Evolutionary conservation across 2,797 vertebrate genomes (phyloP), one percentile per base, ranked within the genome.

Genomic region (Serranus cabrilla): DNA sequence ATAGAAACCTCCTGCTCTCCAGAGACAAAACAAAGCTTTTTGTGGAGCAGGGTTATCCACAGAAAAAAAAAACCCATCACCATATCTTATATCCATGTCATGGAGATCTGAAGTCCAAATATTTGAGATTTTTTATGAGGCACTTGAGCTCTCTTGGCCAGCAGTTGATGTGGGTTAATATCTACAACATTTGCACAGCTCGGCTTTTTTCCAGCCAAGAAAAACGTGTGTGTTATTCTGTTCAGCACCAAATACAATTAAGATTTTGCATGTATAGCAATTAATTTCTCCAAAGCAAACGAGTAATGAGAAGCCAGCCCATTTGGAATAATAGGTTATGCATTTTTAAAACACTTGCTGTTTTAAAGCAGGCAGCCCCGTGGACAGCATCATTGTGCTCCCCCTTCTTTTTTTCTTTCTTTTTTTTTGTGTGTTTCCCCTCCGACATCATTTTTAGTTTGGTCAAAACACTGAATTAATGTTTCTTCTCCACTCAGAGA

Each of bases 371-470:
- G 49, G 9, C 40, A 51, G 66, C 23, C 49, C 39, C 27, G 21
- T 71, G 57, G 67, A 82, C 72, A 71, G 51, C 39, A 52, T 70
- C 37, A 57, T 17, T 46, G 18, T 45, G 31, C 13, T 20, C 55
- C 42, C 40, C 42, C 16, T 13, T 11, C 16, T 60, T 34, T 69
- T n/a, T 34, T 8, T 34, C 1, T 34, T 34, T 31, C 1, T 34
- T 8, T 7, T 34, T 9, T 27, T 27, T 27, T 27, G 27, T 27
- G 27, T 27, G 27, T 27, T 27, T 27, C 21, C 25, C 52, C 31
- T 71, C 43, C 23, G 1, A 57, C 58, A 69, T 76, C 63, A 55
- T 87, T 88, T 89, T 70, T 76, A 80, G 62, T 56, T 60, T 40
- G 17, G 68, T 67, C 46, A 52, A 71, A 91, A 82, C 34, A 77